phyloP scores from a whole-genome alignment of 1,140 invertebrate species.

The Bombus superbus region DNA sequence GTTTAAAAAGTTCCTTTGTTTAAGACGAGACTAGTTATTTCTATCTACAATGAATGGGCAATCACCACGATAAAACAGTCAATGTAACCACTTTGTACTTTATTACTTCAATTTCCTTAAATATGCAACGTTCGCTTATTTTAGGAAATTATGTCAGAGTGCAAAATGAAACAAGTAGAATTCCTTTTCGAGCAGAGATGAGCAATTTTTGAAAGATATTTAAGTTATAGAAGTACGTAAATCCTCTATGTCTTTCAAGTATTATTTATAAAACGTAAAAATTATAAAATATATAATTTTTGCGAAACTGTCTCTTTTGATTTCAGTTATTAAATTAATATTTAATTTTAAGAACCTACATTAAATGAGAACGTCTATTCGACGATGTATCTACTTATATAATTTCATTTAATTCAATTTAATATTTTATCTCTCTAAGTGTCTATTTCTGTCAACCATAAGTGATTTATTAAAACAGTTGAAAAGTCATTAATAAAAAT shows the following conservation, averaged over 20 bases:
- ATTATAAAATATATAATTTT: no score
- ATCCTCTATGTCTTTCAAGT: background rate
- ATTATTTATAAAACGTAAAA: no score
- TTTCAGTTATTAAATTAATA: background rate
- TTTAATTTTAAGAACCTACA: background rate
- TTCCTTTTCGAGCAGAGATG: background rate
- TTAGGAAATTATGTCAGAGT: background rate
- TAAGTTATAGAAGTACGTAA: background rate
- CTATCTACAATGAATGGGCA: background rate
- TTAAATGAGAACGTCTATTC: no score
- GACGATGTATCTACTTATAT: no score
- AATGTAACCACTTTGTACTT: background rate
- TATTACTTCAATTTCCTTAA: background rate
- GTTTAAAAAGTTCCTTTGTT: background rate
- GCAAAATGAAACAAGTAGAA: background rate
- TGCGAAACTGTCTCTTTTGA: background rate
- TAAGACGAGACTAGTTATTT: background rate
- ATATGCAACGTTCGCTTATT: background rate
- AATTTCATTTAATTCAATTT: no score
- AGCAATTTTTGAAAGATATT: background rate
- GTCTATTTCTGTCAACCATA: background rate
- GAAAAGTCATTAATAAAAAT: background rate
- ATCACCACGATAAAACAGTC: background rate
- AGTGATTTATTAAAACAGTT: background rate
- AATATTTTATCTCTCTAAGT: background rate